Base-by-base conservation (phyloP, 2,113 vertebrate species). In the Oenanthe melanoleuca region DNA sequence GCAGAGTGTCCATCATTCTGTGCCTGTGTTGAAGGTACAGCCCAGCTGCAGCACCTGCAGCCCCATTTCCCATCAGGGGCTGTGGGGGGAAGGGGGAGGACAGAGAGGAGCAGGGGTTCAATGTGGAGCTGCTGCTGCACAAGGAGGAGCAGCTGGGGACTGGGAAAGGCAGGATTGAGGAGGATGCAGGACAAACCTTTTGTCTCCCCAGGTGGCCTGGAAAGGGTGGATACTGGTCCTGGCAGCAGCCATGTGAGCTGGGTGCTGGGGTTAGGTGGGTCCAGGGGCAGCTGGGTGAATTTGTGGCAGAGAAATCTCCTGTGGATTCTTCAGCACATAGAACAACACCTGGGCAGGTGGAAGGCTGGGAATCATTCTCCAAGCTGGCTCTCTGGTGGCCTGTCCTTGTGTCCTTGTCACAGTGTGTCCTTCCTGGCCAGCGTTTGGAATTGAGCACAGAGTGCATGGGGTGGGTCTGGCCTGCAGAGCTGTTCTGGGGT, bases 401-500 rank as follows among this genome's bases (percentile, higher is more conserved):
- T 75, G 52, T 23, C 24, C 26, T 23, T 4, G 26, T 8, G 4
- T 57, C 87, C n/a, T n/a, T 24, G 34, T 26, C 15, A 1, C 19
- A 8, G 25, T 4, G 49, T 13, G 4, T 64, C n/a, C 84, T 47
- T 57, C 26, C 47, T 49, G 80, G 37, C 22, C 26, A 1, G 0
- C 0, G 0, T 28, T 2, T 34, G 60, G 16, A 29, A 22, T 6
- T 1, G 1, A 8, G 4, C 14, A 0, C 2, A 0, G 4, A 8
- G 53, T 12, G 45, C 5, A 2, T 22, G 42, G 40, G 65, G 0
- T 11, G 1, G 55, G 4, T 37, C 37, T 71, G 73, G 11, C 20
- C 78, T 78, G 55, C 12, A n/a, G 79, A 37, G 16, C 49, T 22
- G 1, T 13, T 17, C 37, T 66, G 37, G 5, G n/a, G 14, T 14